These are phyloP conservation scores for Leptothorax acervorum DNA, from an alignment of 2,888 invertebrate species.

Conservation along the genomic window DNA sequence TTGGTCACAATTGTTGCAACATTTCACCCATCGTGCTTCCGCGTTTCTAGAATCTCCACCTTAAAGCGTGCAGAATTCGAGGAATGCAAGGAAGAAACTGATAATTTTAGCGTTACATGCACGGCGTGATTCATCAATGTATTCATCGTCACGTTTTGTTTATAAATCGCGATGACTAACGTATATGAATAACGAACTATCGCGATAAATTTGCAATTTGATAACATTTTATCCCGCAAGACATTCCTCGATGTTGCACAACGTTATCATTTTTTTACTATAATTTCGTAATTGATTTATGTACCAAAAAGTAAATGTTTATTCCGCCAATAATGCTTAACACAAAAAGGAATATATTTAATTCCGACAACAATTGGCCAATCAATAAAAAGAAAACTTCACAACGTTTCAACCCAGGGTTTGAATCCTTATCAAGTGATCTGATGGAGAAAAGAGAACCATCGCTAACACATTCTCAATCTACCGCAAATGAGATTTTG, in stretches of 20 bases:
- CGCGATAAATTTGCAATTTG: background rate
- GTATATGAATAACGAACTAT: background rate
- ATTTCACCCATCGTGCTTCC: background rate
- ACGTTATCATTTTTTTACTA: background rate
- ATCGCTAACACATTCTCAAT: no score
- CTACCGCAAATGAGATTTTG: no score
- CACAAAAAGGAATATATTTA: no score
- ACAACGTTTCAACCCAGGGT: no score
- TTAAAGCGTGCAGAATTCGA: background rate
- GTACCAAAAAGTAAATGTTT: no score
- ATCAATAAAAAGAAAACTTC: no score
- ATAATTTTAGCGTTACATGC: constrained; percentile 12
- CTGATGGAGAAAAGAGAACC: no score
- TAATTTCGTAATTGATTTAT: background rate
- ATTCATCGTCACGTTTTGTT: background rate
- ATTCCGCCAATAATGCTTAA: no score
- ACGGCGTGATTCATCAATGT: constrained; percentile 26
- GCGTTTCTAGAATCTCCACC: background rate
- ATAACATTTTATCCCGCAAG: background rate
- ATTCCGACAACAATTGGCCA: no score
- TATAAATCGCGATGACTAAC: constrained; percentile 34
- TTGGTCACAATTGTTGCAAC: background rate
- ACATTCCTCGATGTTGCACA: background rate
- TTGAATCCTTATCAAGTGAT: no score
- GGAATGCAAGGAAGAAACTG: constrained; percentile 18